phyloP scores from a whole-genome alignment of 2,888 invertebrate species.

The Leptinotarsa peninsularis region DNA sequence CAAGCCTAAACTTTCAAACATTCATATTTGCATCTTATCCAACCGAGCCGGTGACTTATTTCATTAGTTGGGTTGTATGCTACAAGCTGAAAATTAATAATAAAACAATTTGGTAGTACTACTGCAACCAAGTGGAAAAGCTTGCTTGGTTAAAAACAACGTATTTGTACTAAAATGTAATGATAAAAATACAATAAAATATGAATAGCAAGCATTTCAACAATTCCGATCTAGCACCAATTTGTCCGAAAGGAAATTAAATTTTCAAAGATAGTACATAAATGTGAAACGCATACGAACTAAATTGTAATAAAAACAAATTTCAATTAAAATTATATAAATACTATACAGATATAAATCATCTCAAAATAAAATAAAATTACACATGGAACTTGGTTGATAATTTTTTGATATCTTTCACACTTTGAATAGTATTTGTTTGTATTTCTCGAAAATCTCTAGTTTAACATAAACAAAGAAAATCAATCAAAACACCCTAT shows the following conservation, averaged over 20 bases:
- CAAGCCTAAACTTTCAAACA: too few species aligned
- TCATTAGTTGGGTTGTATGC: neutral
- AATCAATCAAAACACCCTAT: too few species aligned
- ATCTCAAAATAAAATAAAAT: slow-evolving; percentile 19
- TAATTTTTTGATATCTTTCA: slow-evolving; percentile 10
- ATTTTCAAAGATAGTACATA: slow-evolving; percentile 12
- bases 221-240: slow-evolving; percentile 21
- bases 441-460: too few species aligned
- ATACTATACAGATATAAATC: slow-evolving; percentile 25
- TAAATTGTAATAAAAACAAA: slow-evolving; percentile 21
- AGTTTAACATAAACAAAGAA: too few species aligned
- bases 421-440: neutral
- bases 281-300: neutral
- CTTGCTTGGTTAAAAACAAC: neutral
- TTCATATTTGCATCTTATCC: neutral
- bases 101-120: slow-evolving; percentile 9
- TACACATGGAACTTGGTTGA: slow-evolving; percentile 7
- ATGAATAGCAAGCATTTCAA: neutral
- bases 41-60: neutral
- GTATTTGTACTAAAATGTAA: slow-evolving; percentile 8
- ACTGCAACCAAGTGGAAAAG: neutral
- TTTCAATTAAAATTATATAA: slow-evolving; percentile 23
- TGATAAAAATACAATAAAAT: slow-evolving; percentile 4
- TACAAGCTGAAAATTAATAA: neutral
- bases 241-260: neutral